phyloP scores from a whole-genome alignment of 35 echinoderm and acorn worm species.

The Amphiura filiformis region DNA sequence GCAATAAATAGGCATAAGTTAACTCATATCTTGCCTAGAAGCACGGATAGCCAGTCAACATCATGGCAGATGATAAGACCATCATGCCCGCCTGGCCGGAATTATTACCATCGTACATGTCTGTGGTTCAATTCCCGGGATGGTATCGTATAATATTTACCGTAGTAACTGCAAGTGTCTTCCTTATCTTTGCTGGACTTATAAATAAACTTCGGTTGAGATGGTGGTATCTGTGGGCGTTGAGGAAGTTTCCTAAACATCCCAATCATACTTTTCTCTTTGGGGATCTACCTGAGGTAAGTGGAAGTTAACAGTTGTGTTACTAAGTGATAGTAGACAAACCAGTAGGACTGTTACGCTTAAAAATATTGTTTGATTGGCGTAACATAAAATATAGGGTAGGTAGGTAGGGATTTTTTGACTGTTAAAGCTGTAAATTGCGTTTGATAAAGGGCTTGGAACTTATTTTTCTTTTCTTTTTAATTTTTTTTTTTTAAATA shows the following conservation, averaged over 20 bases:
- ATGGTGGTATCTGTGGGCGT: background rate
- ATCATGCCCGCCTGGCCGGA: background rate
- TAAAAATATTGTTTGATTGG: too few relatives aligned
- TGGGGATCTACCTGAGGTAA: slow-evolving; percentile 24
- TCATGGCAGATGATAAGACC: background rate
- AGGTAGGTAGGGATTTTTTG: too few relatives aligned
- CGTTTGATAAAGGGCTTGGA: too few relatives aligned
- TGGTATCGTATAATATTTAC: slow-evolving; percentile 6
- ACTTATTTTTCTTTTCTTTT: too few relatives aligned
- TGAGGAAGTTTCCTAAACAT: slow-evolving; percentile 28
- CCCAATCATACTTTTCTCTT: slow-evolving; percentile 19
- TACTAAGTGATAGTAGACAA: too few relatives aligned
- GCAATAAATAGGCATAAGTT: background rate
- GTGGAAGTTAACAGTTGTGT: too few relatives aligned
- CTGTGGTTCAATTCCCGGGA: background rate
- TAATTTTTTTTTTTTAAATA: too few relatives aligned
- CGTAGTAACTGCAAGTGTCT: background rate
- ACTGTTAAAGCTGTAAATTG: too few relatives aligned
- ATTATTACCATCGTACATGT: background rate
- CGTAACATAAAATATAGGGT: too few relatives aligned
- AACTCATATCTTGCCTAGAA: background rate
- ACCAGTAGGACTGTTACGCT: too few relatives aligned
- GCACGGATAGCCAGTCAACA: background rate
- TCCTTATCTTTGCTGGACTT: background rate
- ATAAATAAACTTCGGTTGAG: slow-evolving; percentile 5